These are phyloP conservation scores for Pollenia labialis DNA, from an alignment of 2,888 invertebrate genomes.

Conservation along the genomic window DNA sequence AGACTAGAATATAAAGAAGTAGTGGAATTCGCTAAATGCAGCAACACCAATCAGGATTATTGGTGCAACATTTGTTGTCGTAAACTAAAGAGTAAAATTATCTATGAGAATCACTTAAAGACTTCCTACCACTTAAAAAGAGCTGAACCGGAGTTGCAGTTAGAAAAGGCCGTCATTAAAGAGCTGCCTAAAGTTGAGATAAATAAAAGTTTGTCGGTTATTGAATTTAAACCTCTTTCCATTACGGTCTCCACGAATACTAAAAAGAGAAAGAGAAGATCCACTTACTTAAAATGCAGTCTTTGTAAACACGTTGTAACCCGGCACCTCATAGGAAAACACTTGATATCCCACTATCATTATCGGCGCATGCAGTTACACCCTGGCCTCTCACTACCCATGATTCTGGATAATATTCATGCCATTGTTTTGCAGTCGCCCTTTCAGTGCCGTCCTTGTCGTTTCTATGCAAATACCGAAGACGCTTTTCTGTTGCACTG, in stretches of 20 bases:
- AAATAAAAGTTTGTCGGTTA: slow-evolving; percentile 65
- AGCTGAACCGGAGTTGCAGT: slow-evolving; percentile 88
- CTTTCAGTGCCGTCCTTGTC: slow-evolving; percentile 93
- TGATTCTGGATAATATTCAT: slow-evolving; percentile 91
- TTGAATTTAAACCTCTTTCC: slow-evolving; percentile 76
- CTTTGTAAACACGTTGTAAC: slow-evolving; percentile 90
- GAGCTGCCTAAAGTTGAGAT: slow-evolving; percentile 72
- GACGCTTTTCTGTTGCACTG: slow-evolving; percentile 90
- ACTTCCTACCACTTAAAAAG: slow-evolving; percentile 90
- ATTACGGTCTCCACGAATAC: slow-evolving; percentile 70
- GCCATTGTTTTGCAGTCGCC: slow-evolving; percentile 92
- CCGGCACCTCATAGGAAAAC: slow-evolving; percentile 90
- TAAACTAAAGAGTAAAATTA: slow-evolving; percentile 88
- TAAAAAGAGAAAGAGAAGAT: slow-evolving; percentile 86
- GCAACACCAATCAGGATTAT: slow-evolving; percentile 83
- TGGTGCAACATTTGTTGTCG: slow-evolving; percentile 93
- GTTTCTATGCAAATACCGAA: slow-evolving; percentile 92
- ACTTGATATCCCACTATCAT: slow-evolving; percentile 94
- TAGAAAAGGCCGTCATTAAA: slow-evolving; percentile 86
- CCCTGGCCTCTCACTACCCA: slow-evolving; percentile 86
- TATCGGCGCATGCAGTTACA: slow-evolving; percentile 89
- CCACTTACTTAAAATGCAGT: slow-evolving; percentile 87
- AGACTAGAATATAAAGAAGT: slow-evolving; percentile 85
- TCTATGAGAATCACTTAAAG: slow-evolving; percentile 91
- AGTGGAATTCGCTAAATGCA: slow-evolving; percentile 77